Evolutionary conservation across 1,140 invertebrate genomes (phyloP).

Genomic region (Triops cancriformis): DNA sequence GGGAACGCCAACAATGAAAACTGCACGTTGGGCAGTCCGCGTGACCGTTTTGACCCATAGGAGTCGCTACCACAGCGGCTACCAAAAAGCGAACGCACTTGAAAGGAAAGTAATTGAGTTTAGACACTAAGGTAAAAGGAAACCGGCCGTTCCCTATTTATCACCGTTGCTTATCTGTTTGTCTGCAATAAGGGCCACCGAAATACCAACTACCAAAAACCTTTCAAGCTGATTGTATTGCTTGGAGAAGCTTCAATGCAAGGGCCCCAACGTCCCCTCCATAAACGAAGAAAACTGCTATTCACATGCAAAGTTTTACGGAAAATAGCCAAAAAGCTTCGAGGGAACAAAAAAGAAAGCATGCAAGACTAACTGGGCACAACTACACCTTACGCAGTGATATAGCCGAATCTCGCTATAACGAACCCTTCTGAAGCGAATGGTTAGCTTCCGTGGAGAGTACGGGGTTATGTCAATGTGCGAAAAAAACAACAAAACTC

Average conservation of each 20-base stretch:
- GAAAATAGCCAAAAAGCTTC: too few species aligned
- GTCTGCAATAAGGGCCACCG: not conserved
- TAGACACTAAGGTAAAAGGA: not conserved
- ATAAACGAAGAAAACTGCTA: constrained; percentile 6
- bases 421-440: too few species aligned
- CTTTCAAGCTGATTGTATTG: not conserved
- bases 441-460: too few species aligned
- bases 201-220: not conserved
- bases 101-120: not conserved
- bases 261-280: not conserved
- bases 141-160: not conserved
- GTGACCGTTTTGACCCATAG: not conserved
- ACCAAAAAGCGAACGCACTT: not conserved
- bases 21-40: not conserved
- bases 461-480: too few species aligned
- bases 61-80: too few species aligned
- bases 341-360: too few species aligned
- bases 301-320: not conserved
- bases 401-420: too few species aligned
- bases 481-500: too few species aligned
- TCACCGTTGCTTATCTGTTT: not conserved
- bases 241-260: not conserved
- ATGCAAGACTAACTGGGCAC: too few species aligned
- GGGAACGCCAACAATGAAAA: not conserved
- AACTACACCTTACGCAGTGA: too few species aligned